phyloP scores from a whole-genome alignment of 2,888 invertebrate genomes.

The Ferdinandea cuprea region DNA sequence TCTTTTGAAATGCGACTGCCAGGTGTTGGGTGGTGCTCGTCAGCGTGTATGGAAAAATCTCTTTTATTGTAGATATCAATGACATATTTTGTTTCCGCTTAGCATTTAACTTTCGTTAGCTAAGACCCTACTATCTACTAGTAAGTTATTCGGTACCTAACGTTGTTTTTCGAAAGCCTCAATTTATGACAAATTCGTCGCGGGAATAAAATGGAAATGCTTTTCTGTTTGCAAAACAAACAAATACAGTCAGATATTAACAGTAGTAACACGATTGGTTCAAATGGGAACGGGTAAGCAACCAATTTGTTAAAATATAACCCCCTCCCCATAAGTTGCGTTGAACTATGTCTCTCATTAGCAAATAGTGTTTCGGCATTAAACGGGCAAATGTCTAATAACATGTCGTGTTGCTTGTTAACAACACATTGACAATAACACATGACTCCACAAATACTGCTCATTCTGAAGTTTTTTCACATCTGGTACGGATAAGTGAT shows the following conservation, averaged over 20 bases:
- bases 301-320: not conserved
- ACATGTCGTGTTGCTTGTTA: constrained; percentile 33
- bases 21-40: constrained; percentile 24
- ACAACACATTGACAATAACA: constrained; percentile 35
- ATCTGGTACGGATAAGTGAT: not conserved
- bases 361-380: not conserved
- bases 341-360: not conserved
- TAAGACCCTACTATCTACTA: not conserved
- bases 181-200: constrained; percentile 10
- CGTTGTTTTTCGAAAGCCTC: not conserved
- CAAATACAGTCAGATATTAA: too few relatives aligned
- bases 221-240: too few relatives aligned
- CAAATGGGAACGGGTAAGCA: not conserved
- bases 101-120: constrained; percentile 13
- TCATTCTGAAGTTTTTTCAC: not conserved
- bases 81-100: constrained; percentile 50
- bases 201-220: too few relatives aligned
- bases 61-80: constrained; percentile 61
- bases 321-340: not conserved
- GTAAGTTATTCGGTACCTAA: not conserved
- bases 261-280: too few relatives aligned
- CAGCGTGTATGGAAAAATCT: constrained; percentile 36
- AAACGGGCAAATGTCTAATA: constrained; percentile 3
- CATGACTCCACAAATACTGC: constrained; percentile 18
- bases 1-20: constrained; percentile 52